Percentiles rank a stretch among this genome's conserved stretches.
Conservation (phyloP, 2,113 vertebrate genomes). For the Astatotilapia flaviijosephi region DNA sequence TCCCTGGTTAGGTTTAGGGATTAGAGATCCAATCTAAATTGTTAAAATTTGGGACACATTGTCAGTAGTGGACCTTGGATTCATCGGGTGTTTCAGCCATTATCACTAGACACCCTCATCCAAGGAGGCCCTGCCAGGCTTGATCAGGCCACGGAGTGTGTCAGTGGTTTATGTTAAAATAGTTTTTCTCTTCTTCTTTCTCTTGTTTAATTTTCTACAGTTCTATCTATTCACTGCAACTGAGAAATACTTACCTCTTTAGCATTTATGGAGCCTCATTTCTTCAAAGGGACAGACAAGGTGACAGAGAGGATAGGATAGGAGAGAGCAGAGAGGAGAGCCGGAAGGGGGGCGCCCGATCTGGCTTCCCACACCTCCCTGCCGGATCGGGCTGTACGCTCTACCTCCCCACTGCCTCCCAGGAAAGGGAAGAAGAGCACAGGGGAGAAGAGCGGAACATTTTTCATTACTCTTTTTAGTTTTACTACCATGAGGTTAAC, state of each 20-base stretch:
- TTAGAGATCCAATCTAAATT: background rate
- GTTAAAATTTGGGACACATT: background rate
- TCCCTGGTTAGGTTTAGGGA: background rate
- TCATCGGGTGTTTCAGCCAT: background rate
- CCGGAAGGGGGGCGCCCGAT: background rate
- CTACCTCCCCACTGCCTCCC: background rate
- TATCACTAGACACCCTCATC: background rate
- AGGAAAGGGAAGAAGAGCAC: background rate
- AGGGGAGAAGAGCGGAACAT: background rate
- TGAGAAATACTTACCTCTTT: background rate
- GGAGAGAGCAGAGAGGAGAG: background rate
- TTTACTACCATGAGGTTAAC: background rate
- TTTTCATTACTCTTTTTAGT: background rate
- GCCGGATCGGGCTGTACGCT: background rate
- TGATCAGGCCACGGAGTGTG: background rate
- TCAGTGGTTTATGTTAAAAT: background rate
- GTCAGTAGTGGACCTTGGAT: background rate
- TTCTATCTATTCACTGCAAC: background rate
- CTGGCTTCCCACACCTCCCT: background rate
- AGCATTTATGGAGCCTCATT: background rate
- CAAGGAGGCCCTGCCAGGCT: background rate
- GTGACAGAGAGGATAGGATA: background rate
- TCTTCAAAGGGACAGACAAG: background rate
- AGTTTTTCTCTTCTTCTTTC: background rate
- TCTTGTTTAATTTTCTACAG: background rate